Percentiles rank a stretch among this genome's conserved stretches.
phyloP scores from a whole-genome alignment of 2,888 invertebrate species.

The Caenorhabditis becei region DNA sequence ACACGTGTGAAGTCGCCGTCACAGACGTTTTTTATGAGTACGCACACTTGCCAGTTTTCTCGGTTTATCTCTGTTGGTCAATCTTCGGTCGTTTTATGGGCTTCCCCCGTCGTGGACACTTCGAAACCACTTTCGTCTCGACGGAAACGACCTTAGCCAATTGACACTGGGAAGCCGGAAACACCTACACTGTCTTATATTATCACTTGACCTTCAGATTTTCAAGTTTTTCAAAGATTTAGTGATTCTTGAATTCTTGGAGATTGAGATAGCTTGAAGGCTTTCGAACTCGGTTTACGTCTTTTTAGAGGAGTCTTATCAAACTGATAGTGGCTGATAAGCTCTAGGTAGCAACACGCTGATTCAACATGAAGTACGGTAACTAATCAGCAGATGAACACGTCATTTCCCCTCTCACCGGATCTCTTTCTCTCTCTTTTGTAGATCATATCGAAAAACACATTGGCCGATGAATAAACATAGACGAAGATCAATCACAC shows the following conservation, averaged over 20 bases:
- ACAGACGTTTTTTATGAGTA: conserved; percentile 15
- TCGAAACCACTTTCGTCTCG: conserved; percentile 23
- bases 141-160: conserved; percentile 49
- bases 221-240: neutral
- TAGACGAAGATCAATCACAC: conserved; percentile 4
- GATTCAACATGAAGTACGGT: neutral
- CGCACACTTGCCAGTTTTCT: neutral
- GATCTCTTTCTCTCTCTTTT: conserved; percentile 1
- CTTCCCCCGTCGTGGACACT: conserved; percentile 7
- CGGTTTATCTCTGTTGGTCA: neutral
- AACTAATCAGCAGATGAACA: neutral
- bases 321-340: too few relatives aligned
- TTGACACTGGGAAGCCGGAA: conserved; percentile 27
- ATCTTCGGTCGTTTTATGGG: conserved; percentile 25
- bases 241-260: neutral
- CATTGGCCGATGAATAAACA: neutral
- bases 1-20: neutral
- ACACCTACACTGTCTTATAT: conserved; percentile 29
- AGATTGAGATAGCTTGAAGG: too few relatives aligned
- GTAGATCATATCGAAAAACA: neutral
- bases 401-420: neutral
- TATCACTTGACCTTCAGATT: conserved; percentile 52
- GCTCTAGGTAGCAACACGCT: too few relatives aligned
- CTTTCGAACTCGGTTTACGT: too few relatives aligned
- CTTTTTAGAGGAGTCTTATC: too few relatives aligned